phyloP scores from a whole-genome alignment of 2,797 vertebrate species.

The Spheniscus humboldti region DNA sequence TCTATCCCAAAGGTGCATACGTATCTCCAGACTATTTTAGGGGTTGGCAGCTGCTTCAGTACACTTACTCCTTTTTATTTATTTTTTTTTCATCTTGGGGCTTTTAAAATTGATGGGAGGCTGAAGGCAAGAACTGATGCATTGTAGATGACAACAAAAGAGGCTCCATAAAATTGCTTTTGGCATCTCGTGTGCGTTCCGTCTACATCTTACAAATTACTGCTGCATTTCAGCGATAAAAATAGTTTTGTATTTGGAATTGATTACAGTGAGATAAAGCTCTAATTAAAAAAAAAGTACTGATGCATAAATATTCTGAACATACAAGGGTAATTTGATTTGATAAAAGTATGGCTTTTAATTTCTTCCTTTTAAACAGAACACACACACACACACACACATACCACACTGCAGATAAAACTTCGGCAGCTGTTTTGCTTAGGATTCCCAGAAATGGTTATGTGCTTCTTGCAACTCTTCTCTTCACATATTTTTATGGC shows the following conservation, averaged over 20 bases:
- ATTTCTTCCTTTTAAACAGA: slow-evolving; percentile 31
- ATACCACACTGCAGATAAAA: not conserved
- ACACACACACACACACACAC: not conserved
- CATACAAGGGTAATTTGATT: slow-evolving; percentile 18
- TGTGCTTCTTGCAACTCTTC: not conserved
- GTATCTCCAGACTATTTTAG: not conserved
- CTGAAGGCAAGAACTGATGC: slow-evolving; percentile 46
- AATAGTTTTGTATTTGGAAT: slow-evolving; percentile 61
- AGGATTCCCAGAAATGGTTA: slow-evolving; percentile 19
- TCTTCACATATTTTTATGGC: slow-evolving; percentile 9
- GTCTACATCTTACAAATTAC: slow-evolving; percentile 54
- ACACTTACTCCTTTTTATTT: not conserved
- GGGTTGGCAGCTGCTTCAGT: slow-evolving; percentile 8
- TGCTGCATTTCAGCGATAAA: slow-evolving; percentile 35
- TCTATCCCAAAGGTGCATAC: slow-evolving; percentile 17
- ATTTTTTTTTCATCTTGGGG: not conserved
- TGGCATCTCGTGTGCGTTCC: slow-evolving; percentile 45
- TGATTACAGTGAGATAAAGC: slow-evolving; percentile 61
- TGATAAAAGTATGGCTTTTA: slow-evolving; percentile 37
- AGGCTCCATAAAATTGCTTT: slow-evolving; percentile 55
- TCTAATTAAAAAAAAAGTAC: slow-evolving; percentile 16
- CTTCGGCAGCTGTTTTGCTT: not conserved
- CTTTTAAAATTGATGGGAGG: slow-evolving; percentile 54
- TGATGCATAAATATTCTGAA: slow-evolving; percentile 31
- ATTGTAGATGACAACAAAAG: slow-evolving; percentile 62